Percentiles rank a stretch among this genome's conserved stretches.
Evolutionary conservation across 2,797 vertebrate species (phyloP).

Genomic region (Cyprinodon diabolis): DNA sequence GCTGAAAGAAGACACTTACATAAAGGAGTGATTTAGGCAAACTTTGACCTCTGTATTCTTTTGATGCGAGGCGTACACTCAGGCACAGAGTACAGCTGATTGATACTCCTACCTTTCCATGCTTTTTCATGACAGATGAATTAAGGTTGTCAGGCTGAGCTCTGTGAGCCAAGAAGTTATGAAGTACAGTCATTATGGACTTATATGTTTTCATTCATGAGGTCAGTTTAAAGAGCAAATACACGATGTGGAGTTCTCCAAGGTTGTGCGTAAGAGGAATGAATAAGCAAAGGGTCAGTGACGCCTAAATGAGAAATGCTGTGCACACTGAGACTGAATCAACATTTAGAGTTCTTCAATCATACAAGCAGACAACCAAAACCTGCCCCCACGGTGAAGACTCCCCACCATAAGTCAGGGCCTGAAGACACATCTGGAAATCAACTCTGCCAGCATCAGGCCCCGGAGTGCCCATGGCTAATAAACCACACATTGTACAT

Average conservation of each 20-base stretch:
- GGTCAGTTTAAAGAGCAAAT: slow-evolving; percentile 61
- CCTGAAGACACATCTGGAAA: slow-evolving; percentile 72
- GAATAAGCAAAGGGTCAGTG: slow-evolving; percentile 44
- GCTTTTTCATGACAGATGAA: slow-evolving; percentile 42
- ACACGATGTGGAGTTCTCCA: slow-evolving; percentile 21
- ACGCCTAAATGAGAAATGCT: slow-evolving; percentile 47
- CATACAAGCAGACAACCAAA: slow-evolving; percentile 40
- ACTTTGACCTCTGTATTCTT: slow-evolving; percentile 44
- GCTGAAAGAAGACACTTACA: slow-evolving; percentile 26
- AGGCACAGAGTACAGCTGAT: slow-evolving; percentile 20
- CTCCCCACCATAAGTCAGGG: slow-evolving; percentile 65
- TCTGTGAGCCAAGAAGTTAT: slow-evolving; percentile 40
- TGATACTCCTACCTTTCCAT: slow-evolving; percentile 49
- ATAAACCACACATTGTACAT: slow-evolving; percentile 60
- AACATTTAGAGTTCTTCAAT: slow-evolving; percentile 63
- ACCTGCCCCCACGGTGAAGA: slow-evolving; percentile 45
- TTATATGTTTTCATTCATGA: slow-evolving; percentile 58
- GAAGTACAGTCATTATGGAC: slow-evolving; percentile 48
- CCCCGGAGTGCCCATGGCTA: slow-evolving; percentile 49
- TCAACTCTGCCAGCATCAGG: slow-evolving; percentile 54
- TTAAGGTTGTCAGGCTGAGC: slow-evolving; percentile 41
- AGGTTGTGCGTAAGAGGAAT: slow-evolving; percentile 15
- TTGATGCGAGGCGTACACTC: slow-evolving; percentile 46
- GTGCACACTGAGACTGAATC: slow-evolving; percentile 51
- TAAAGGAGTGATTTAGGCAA: slow-evolving; percentile 52